These are phyloP conservation scores for Polia nebulosa DNA, from an alignment of 2,888 invertebrate species.

Conservation along the genomic window DNA sequence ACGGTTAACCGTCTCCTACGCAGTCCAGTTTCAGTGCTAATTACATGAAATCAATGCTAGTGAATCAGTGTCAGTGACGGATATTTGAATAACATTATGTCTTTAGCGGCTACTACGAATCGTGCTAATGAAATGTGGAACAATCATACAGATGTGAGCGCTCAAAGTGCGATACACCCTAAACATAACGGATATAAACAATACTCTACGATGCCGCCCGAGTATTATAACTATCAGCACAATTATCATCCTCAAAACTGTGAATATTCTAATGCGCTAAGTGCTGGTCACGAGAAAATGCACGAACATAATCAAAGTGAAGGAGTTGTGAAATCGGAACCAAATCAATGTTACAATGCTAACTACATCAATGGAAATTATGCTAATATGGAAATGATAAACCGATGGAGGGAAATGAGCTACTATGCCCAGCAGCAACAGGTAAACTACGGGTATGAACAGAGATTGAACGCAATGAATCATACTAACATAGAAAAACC, in stretches of 20 bases:
- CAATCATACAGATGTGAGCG: constrained; percentile 79
- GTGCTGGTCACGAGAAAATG: constrained; percentile 72
- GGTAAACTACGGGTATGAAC: constrained; percentile 76
- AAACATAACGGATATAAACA: constrained; percentile 79
- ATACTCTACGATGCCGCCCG: constrained; percentile 73
- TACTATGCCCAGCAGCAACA: constrained; percentile 80
- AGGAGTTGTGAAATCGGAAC: constrained; percentile 81
- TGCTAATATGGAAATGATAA: constrained; percentile 79
- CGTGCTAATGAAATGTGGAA: constrained; percentile 87
- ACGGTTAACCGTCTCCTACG: constrained; percentile 83
- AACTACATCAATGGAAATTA: constrained; percentile 73
- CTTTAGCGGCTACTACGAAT: constrained; percentile 81
- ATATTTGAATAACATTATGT: constrained; percentile 73
- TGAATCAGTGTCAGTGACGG: constrained; percentile 73
- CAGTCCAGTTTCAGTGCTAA: constrained; percentile 76
- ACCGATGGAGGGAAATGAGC: constrained; percentile 84
- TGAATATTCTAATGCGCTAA: constrained; percentile 76
- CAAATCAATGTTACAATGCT: constrained; percentile 76
- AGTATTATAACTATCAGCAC: constrained; percentile 79
- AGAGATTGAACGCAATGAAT: constrained; percentile 70
- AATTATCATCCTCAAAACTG: constrained; percentile 77
- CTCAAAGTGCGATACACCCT: constrained; percentile 78
- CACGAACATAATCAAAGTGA: constrained; percentile 72
- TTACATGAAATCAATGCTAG: constrained; percentile 72
- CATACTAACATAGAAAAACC: constrained; percentile 71